Evolutionary conservation across 37 sponge, comb jelly and placozoan genomes (phyloP), one percentile per base, ranked within the genome.

Genomic region (Tethya wilhelma): DNA sequence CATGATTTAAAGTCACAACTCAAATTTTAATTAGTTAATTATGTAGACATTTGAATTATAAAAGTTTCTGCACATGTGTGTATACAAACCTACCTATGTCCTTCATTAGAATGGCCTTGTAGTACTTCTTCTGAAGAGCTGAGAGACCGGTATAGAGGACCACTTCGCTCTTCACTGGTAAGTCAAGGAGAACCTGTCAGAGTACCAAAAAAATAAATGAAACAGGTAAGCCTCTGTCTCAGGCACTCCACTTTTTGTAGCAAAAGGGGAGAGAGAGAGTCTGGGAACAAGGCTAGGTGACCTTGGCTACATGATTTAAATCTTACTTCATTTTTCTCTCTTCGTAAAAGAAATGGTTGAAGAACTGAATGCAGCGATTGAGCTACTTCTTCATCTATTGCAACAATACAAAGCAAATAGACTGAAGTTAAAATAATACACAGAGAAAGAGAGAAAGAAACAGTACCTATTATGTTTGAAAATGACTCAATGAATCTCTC

Each of bases 51-150:
- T 14, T 49, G 9, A 49, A 49, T 49, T 14, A 14, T 49, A 9
- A 19, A 49, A 9, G 14, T 49, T 14, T 7, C 37, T 30, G 5
- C 38, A 30, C 20, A 65, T 19, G 28, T 60, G 6, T 17, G 44
- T 23, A 20, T 2, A 43, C 9, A 6, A 1, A 69, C 86, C n/a
- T 70, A 90, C 90, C 28, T 20, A 75, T 14, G 59, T 96, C 93
- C 69, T 89, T 91, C 31, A 57, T 79, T 26, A 96, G 80, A 63
- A 91, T 56, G 41, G 90, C 93, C 71, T 87, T 89, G 72, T 96
- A 96, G 36, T 75, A 45, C 33, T 89, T 89, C 85, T 87, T 96
- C 85, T 96, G 96, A 30, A 96, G 53, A 14, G 67, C 58, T 5
- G 96, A 85, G 58, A 92, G 66, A 2, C 90, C 90, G 36, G 87